phyloP scores from a whole-genome alignment of 2,888 invertebrate genomes.

The Andrena chrysosceles region DNA sequence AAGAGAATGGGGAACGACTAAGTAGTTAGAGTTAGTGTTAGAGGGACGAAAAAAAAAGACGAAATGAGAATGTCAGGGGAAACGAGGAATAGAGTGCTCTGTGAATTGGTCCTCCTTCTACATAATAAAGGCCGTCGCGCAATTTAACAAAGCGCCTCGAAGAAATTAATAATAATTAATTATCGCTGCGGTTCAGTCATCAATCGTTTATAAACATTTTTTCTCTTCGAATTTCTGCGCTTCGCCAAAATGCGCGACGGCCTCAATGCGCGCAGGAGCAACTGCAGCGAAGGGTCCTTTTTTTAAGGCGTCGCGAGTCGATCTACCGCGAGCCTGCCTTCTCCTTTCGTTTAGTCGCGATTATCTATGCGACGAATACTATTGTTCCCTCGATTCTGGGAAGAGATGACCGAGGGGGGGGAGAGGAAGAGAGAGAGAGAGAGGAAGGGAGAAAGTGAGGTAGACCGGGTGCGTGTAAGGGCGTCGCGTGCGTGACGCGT shows the following conservation, averaged over 20 bases:
- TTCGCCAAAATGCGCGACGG: too few species aligned
- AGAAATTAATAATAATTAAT: too few species aligned
- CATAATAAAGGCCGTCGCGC: slow-evolving; percentile 34
- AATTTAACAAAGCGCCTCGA: too few species aligned
- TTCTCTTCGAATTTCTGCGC: too few species aligned
- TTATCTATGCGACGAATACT: not conserved
- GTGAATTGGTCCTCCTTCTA: slow-evolving; percentile 60
- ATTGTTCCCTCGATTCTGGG: slow-evolving; percentile 15
- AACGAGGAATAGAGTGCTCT: slow-evolving; percentile 21
- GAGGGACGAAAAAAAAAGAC: not conserved
- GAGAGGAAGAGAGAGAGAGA: not conserved
- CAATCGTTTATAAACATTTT: too few species aligned
- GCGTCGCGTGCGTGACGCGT: not conserved
- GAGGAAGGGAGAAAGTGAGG: not conserved
- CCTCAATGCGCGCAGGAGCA: too few species aligned
- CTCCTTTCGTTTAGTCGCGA: slow-evolving; percentile 19
- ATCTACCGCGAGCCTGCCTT: slow-evolving; percentile 24
- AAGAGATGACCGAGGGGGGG: not conserved
- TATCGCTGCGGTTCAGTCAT: too few species aligned
- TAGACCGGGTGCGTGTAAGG: not conserved
- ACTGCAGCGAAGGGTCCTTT: slow-evolving; percentile 13
- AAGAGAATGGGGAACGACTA: not conserved
- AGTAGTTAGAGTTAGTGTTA: not conserved
- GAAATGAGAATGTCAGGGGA: not conserved
- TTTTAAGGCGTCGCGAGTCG: slow-evolving; percentile 23